phyloP scores from a whole-genome alignment of 2,888 invertebrate genomes.

The Pilophorus perplexus region DNA sequence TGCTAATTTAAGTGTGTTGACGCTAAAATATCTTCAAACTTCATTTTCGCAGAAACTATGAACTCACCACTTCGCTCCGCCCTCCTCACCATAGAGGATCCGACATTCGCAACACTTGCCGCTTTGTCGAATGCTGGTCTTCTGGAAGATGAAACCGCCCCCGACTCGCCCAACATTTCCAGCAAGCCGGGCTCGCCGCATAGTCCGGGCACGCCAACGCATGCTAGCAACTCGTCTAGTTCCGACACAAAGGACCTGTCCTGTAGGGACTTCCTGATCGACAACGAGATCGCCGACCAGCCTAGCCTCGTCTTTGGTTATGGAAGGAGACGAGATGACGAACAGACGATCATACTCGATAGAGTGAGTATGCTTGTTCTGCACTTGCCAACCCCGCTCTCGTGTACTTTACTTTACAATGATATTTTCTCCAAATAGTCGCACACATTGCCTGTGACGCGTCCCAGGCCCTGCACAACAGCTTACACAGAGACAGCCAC shows the following conservation, averaged over 20 bases:
- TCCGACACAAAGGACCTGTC: slow-evolving; percentile 72
- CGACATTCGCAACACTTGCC: slow-evolving; percentile 71
- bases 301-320: slow-evolving; percentile 78
- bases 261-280: slow-evolving; percentile 77
- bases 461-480: slow-evolving; percentile 43
- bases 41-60: slow-evolving; percentile 47
- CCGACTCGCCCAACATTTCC: slow-evolving; percentile 55
- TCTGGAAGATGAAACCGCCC: slow-evolving; percentile 79
- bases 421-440: slow-evolving; percentile 38
- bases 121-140: slow-evolving; percentile 65
- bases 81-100: slow-evolving; percentile 66
- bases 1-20: too few relatives aligned
- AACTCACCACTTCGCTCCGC: slow-evolving; percentile 54
- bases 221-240: slow-evolving; percentile 73
- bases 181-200: slow-evolving; percentile 49
- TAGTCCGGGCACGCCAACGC: slow-evolving; percentile 74
- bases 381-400: too few relatives aligned
- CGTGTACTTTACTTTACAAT: background rate
- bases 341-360: slow-evolving; percentile 35
- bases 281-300: slow-evolving; percentile 89
- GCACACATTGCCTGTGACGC: slow-evolving; percentile 44
- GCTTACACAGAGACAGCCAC: slow-evolving; percentile 26
- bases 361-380: slow-evolving; percentile 40
- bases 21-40: too few relatives aligned
- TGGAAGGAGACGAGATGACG: slow-evolving; percentile 43